Base-by-base conservation (phyloP, 2,888 invertebrate species). In the Calliphora vomitoria region DNA sequence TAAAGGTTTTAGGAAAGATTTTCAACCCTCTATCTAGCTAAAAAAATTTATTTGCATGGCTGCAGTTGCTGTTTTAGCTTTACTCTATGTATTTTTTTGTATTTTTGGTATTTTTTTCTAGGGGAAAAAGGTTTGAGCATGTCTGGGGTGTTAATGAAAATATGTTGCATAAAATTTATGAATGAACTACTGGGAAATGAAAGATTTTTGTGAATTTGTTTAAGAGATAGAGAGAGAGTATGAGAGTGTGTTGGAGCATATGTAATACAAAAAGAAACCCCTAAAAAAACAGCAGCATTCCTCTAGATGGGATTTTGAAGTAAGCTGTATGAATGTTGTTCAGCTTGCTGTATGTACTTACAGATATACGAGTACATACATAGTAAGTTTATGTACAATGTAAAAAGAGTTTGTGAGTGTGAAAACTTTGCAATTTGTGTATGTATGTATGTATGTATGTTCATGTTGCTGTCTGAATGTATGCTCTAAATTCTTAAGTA, bases 101-200 rank as follows among this genome's bases (percentile, higher is more conserved):
- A 60, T 82, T 81, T 69, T 38, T 41, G 35, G 44, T 53, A n/a
- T 38, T 35, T 38, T 86, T 11, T 38, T 86, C 11, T 58, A 60
- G 58, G n/a, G 3, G n/a, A 64, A 38, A 44, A 76, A 76, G 87
- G 87, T 87, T 87, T 87, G 87, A 87, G 87, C 87, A 87, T 87
- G 87, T 87, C 87, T 84, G 87, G 87, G 87, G 76, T 87, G 87
- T 84, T 87, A 87, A 87, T 87, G 87, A 84, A 87, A 87, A 87
- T 87, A 78, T 87, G 83, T 81, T 87, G 83, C 83, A 84, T 81
- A 58, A 76, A 83, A 87, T 87, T 83, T 87, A 83, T 87, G 86
- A 87, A 84, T 87, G 87, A 81, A 87, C 74, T 69, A 66, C 75
- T 58, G 81, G 87, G 75, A 86, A 84, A 84, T 81, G 58, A 66